A percentile compares a stretch with the other conserved stretches of the same genome.
Evolutionary conservation across 2,888 invertebrate genomes (phyloP).

Genomic region (Ctenicera cuprea): DNA sequence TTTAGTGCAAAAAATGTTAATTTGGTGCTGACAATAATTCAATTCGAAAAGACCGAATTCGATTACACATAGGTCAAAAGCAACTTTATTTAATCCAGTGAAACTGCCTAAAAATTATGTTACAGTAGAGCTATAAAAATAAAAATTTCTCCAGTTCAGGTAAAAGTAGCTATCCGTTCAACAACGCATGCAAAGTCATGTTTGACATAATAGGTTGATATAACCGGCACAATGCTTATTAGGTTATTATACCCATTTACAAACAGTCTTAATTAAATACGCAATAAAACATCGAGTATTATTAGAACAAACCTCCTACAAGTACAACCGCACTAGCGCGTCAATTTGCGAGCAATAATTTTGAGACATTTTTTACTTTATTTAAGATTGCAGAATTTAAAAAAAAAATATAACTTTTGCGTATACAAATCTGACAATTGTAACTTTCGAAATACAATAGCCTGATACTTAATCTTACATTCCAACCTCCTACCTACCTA

Average conservation of each 20-base stretch:
- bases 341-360: no score
- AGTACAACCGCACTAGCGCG: no score
- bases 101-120: no score
- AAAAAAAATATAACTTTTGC: no score
- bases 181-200: neutral
- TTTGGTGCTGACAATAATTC: no score
- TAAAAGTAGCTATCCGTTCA: neutral
- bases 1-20: no score
- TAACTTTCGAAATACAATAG: neutral
- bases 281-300: slow-evolving; percentile 2
- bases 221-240: neutral
- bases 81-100: no score
- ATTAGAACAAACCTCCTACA: neutral
- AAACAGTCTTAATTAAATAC: slow-evolving; percentile 29
- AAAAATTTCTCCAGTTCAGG: neutral
- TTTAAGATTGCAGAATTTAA: no score
- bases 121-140: no score
- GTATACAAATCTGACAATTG: neutral
- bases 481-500: slow-evolving; percentile 15
- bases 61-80: no score
- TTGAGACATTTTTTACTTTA: no score
- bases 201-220: neutral
- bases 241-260: slow-evolving; percentile 15
- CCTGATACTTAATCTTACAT: slow-evolving; percentile 5
- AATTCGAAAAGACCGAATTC: no score